phyloP scores from a whole-genome alignment of 2,888 invertebrate genomes.

The Scaptomyza polygonia region DNA sequence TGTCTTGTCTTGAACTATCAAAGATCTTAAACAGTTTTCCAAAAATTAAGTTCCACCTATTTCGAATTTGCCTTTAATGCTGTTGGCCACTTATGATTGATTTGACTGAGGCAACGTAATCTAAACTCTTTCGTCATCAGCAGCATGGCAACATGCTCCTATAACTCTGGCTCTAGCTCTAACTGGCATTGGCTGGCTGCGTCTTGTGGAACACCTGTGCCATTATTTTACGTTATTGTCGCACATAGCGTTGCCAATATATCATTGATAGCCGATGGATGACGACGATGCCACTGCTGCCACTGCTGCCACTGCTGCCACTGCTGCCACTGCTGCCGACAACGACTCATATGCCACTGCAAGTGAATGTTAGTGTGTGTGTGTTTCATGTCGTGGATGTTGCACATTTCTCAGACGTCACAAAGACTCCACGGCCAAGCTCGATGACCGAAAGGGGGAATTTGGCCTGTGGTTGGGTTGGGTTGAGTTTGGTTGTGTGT shows the following conservation, averaged over 20 bases:
- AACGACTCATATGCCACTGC: conserved; percentile 49
- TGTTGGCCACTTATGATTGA: conserved; percentile 64
- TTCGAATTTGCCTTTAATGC: conserved; percentile 3
- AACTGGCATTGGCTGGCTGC: conserved; percentile 12
- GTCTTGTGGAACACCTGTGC: conserved; percentile 78
- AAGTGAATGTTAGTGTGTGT: conserved; percentile 28
- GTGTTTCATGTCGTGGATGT: conserved; percentile 62
- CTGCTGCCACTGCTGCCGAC: conserved; percentile 19
- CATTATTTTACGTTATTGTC: conserved; percentile 82
- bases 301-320: conserved; percentile 3
- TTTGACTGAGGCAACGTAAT: conserved; percentile 68
- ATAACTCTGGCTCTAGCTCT: background rate
- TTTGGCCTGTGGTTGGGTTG: conserved; percentile 20
- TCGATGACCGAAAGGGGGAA: conserved; percentile 43
- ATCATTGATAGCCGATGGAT: conserved; percentile 66
- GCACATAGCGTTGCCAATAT: conserved; percentile 71
- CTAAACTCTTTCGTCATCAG: conserved; percentile 69
- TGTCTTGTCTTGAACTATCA: background rate
- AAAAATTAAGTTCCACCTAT: background rate
- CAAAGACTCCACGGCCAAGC: conserved; percentile 54
- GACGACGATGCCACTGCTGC: conserved; percentile 28
- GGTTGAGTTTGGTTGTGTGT: conserved; percentile 26
- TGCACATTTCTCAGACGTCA: conserved; percentile 81
- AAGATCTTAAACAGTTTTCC: background rate
- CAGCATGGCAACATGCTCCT: conserved; percentile 10